Evolutionary conservation across 2,797 vertebrate genomes (phyloP), one percentile per base, ranked within the genome.

Genomic region (Protosalanx chinensis): DNA sequence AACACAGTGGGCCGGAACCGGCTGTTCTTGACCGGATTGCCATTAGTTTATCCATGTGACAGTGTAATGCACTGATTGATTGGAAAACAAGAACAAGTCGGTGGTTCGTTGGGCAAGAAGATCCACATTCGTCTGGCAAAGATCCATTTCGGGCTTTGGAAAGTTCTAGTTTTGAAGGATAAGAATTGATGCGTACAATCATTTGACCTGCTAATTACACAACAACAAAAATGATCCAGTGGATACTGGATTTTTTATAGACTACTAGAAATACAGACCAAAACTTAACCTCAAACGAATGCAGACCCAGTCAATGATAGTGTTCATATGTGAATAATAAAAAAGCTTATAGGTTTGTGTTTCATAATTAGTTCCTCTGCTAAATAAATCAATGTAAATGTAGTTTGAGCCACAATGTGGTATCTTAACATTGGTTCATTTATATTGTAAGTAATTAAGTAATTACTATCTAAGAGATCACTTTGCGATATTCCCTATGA

Each of bases 111-210:
- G 68, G 0, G 51, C 2, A 5, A 58, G 6, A 51, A 70, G 46
- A 67, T 67, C 41, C 18, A 29, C 35, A 64, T 27, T 76, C 70
- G 8, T 29, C 2, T n/a, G 33, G 15, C 51, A 15, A 3, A 10
- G 58, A 86, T 91, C 88, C 86, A 87, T 46, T 30, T 84, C 88
- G 68, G 76, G 3, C 88, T 90, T 88, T 66, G 57, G 5, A 72
- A 66, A 37, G 62, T 72, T 75, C 71, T 41, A 76, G 67, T 82
- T 67, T 65, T 57, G 76, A 72, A 76, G 57, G 81, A 76, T 23
- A 74, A 65, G 60, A 72, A 74, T 76, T 64, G 64, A 84, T 76
- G 78, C 32, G 81, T 37, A 79, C 77, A 78, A 83, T 82, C 77
- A 84, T 79, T 77, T 72, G 64, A 81, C 57, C 66, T 65, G 82